Evolutionary conservation across 2,797 vertebrate species (phyloP), one percentile per base, ranked within the genome.

Genomic region (Urosaurus nigricauda): DNA sequence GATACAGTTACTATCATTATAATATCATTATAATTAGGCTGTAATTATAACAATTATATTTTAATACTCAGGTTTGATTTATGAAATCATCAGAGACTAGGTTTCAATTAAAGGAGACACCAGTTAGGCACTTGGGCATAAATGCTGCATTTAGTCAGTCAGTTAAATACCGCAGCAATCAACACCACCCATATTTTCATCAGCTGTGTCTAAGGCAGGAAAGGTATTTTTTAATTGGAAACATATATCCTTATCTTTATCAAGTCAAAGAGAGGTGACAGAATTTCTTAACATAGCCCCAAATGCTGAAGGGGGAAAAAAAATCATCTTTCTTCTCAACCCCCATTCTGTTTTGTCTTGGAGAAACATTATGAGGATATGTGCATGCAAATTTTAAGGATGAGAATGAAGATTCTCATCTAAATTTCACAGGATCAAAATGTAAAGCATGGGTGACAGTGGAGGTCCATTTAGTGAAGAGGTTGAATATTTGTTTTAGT

Each of bases 1-100:
- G 56, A 53, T 80, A 35, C 51, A 85, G 53, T 74, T 89, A 75
- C 60, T 73, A 16, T 81, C 53, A 80, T 89, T 81, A 80, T 63
- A 88, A 83, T 58, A 80, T 47, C 40, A 60, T 65, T 89, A 53
- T 74, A 85, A 89, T 74, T 81, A 85, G 32, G 13, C 74, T 65
- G 80, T 85, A 85, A 89, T 89, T 85, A 84, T 85, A 81, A 74
- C 56, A 89, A 85, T 89, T 89, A 89, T 63, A 80, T 85, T 83
- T 89, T 89, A 85, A 89, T 81, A 89, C 71, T 89, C 32, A 89
- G 40, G 37, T 74, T 70, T 80, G 68, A 85, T 81, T 81, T 89
- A 89, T 85, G 78, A 75, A 89, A 53, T 63, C 78, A 85, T 47
- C 78, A 65, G 78, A 63, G 78, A 80, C 88, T 80, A 53, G 19